These are phyloP conservation scores for Brachionus sp. DNA, from an alignment of 1,140 invertebrate species.

Conservation along the genomic window DNA sequence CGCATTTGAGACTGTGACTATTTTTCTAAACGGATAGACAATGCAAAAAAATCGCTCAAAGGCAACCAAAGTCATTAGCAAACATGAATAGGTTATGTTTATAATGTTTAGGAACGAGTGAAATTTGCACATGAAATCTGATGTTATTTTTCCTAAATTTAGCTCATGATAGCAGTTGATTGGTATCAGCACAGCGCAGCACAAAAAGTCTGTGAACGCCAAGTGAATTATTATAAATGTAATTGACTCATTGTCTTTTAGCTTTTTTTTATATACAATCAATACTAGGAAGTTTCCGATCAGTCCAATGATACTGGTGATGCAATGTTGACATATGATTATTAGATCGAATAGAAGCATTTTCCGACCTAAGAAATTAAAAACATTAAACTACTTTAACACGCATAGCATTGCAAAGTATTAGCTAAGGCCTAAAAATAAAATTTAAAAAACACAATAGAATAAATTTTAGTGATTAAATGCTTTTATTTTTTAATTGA, in stretches of 20 bases:
- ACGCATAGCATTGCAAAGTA: too few species aligned
- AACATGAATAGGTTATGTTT: conserved; percentile 43
- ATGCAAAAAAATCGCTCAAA: conserved; percentile 42
- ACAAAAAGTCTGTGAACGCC: conserved; percentile 33
- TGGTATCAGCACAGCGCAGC: conserved; percentile 31
- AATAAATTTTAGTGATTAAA: background rate
- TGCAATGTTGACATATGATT: background rate
- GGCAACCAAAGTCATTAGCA: conserved; percentile 37
- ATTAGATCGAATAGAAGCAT: background rate
- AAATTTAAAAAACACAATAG: too few species aligned
- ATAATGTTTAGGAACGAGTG: conserved; percentile 40
- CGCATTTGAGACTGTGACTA: background rate
- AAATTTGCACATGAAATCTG: conserved; percentile 46
- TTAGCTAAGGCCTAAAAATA: too few species aligned
- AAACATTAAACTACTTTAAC: background rate
- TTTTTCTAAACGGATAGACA: conserved; percentile 23
- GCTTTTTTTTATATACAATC: conserved; percentile 29
- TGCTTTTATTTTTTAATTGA: background rate
- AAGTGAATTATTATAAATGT: conserved; percentile 40
- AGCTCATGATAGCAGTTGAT: conserved; percentile 42
- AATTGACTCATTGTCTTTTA: conserved; percentile 33
- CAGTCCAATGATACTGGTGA: background rate
- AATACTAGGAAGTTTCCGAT: conserved; percentile 39
- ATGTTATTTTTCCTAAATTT: conserved; percentile 16
- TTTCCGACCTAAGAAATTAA: background rate